Evolutionary conservation across 92 coral and sea anemone genomes (phyloP), one percentile per base, ranked within the genome.

Genomic region (Phenganax stokvisi): DNA sequence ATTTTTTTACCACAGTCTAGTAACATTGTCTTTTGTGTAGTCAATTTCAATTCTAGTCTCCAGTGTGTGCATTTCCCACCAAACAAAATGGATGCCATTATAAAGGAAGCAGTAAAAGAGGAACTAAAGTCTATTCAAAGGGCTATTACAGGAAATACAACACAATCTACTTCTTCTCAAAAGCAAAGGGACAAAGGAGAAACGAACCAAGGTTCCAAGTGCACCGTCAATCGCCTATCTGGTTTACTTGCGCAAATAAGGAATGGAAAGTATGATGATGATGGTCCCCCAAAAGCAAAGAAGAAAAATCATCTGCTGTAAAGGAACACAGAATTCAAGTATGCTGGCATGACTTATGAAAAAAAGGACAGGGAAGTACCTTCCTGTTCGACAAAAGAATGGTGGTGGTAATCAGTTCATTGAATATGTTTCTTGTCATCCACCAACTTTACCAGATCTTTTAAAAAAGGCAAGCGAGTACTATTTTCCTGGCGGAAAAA

Each of bases 321-420:
- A 83, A 83, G 66, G 74, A 87, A 47, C 89, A 87, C 81, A 87
- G 84, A 71, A 72, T 87, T 55, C 89, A 83, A 55, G 81, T 87
- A 17, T 74, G 87, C 15, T 87, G 87, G 87, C 17, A 71, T 31
- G 85, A 87, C 71, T 20, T 83, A 87, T 57, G 87, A 20, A 83
- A 74, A 55, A 65, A 52, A 55, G 31, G 16, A 82, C 58, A 53
- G 80, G 84, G 56, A 59, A 56, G 37, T 77, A 82, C 74, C 70
- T 55, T 44, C 75, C 89, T 72, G 84, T 86, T 86, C 75, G 86
- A 61, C 84, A 83, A 78, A 87, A 86, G 72, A 83, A 77, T 20
- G 87, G 89, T 52, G 84, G 87, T 72, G 87, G 77, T 57, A 83
- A 81, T 70, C 84, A 84, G 9, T 83, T 78, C 63, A 58, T 77